Evolutionary conservation across 2,113 vertebrate species (phyloP).

Genomic region (Sarotherodon lohbergeri): DNA sequence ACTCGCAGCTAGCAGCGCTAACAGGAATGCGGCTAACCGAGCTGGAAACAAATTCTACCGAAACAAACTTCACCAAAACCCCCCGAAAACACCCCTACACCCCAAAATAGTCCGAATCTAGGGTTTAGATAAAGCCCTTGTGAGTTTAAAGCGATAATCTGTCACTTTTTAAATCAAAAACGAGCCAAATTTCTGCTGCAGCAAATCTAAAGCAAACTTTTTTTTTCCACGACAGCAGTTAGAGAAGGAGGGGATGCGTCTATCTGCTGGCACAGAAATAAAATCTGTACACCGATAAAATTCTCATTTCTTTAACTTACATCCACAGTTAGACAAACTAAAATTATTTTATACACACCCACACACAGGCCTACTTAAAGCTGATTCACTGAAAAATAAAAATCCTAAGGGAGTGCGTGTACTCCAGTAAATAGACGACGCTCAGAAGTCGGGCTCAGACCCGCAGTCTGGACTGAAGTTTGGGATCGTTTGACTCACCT

Average conservation of each 20-base stretch:
- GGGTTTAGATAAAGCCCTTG: neutral
- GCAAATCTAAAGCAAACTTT: slow-evolving; percentile 4
- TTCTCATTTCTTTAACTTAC: neutral
- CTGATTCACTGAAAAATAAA: rapidly evolving
- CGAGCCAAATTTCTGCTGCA: neutral
- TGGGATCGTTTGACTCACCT: slow-evolving; percentile 13
- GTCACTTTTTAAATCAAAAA: neutral
- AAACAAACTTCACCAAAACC: neutral
- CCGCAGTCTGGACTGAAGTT: slow-evolving; percentile 23
- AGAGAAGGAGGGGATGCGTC: neutral
- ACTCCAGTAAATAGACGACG: slow-evolving; percentile 29
- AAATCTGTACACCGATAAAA: neutral
- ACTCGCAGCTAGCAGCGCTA: slow-evolving; percentile 3
- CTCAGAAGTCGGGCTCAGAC: neutral
- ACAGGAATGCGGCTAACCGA: slow-evolving; percentile 38
- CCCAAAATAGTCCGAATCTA: neutral
- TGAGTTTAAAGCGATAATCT: neutral
- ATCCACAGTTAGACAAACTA: neutral
- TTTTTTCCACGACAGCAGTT: slow-evolving; percentile 39
- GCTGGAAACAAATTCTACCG: neutral
- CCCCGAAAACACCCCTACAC: neutral
- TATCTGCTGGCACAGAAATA: slow-evolving; percentile 9
- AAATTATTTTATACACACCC: neutral
- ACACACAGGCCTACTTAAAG: neutral
- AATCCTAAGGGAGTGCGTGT: neutral